A percentile compares a stretch with the other conserved stretches of the same genome.
These are phyloP conservation scores for Chloroceryle aenea DNA, from an alignment of 2,113 vertebrate species.

Conservation along the genomic window DNA sequence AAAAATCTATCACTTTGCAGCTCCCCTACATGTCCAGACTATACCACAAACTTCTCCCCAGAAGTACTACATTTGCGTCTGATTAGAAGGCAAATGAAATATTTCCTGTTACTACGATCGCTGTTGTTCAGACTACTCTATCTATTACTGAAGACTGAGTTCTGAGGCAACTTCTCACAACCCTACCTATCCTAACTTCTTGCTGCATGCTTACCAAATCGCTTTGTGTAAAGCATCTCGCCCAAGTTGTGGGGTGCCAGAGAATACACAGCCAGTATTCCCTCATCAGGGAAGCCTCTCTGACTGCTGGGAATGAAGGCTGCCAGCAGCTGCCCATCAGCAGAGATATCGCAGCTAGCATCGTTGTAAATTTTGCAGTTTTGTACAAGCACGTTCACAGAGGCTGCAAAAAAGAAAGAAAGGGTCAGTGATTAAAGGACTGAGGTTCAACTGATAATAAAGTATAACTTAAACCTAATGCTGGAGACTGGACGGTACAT, in stretches of 20 bases:
- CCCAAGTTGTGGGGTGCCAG: slow-evolving; percentile 97
- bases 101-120: neutral
- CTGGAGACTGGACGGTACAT: neutral
- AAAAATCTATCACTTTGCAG: neutral
- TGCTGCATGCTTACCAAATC: slow-evolving; percentile 85
- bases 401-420: slow-evolving; percentile 77
- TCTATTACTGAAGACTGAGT: neutral
- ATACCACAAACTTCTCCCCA: neutral
- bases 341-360: slow-evolving; percentile 97
- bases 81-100: neutral
- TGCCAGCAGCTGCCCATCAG: slow-evolving; percentile 94
- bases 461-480: slow-evolving; percentile 11
- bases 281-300: slow-evolving; percentile 95
- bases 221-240: slow-evolving; percentile 98
- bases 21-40: neutral
- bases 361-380: slow-evolving; percentile 99
- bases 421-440: neutral
- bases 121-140: neutral
- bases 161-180: neutral
- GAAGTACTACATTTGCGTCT: neutral
- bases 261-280: slow-evolving; percentile 96
- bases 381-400: slow-evolving; percentile 95
- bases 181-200: slow-evolving; percentile 18
- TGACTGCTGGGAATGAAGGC: slow-evolving; percentile 99
- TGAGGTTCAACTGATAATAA: neutral